Conservation (phyloP, 1,140 invertebrate genomes). For the Euglossa dilemma region DNA sequence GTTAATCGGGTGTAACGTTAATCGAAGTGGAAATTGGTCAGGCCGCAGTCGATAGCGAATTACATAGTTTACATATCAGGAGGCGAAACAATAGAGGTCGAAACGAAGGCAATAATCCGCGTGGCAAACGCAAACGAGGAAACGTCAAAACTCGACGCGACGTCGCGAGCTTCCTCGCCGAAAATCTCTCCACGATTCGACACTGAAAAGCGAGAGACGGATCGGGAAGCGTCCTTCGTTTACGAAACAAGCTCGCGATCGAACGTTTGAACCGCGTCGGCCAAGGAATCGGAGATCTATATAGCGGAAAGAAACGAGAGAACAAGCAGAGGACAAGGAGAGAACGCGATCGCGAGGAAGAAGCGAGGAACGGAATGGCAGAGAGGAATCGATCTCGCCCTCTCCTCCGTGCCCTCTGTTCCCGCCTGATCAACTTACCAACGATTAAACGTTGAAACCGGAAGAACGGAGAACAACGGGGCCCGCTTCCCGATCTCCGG, state of each 20-base stretch:
- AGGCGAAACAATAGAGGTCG: background rate
- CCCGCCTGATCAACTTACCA: background rate
- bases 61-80: constrained; percentile 1
- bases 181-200: background rate
- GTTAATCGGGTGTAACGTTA: constrained; percentile 12
- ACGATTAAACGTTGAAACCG: constrained; percentile 20
- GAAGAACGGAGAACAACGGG: constrained; percentile 10
- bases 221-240: too few species aligned
- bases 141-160: background rate
- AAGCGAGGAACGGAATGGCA: background rate
- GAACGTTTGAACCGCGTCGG: background rate
- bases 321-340: too few species aligned
- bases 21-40: constrained; percentile 24
- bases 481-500: background rate
- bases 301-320: background rate
- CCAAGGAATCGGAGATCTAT: background rate
- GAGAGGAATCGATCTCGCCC: background rate
- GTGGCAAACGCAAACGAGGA: too few species aligned
- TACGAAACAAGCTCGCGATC: background rate
- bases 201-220: background rate
- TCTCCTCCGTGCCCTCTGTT: too few species aligned
- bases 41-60: constrained; percentile 21
- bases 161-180: too few species aligned
- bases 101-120: background rate
- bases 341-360: background rate